Evolutionary conservation across 1,140 invertebrate species (phyloP).

Genomic region (Drosophila oshimai): DNA sequence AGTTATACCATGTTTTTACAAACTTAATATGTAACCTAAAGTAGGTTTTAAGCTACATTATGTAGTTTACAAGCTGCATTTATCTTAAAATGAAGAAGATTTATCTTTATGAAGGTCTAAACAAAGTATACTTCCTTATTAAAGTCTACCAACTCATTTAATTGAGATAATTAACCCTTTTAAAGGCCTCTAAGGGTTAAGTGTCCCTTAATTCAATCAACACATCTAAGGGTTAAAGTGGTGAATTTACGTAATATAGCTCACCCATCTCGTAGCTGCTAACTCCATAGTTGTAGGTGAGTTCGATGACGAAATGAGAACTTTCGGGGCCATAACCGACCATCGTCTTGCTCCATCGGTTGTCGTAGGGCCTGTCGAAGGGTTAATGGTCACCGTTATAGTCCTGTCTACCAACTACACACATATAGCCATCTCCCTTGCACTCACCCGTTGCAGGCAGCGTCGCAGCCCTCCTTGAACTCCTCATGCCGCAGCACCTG

Average conservation of each 20-base stretch:
- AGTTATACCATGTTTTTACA: too few species aligned
- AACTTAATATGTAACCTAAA: too few species aligned
- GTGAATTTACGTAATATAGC: too few species aligned
- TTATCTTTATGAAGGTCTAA: too few species aligned
- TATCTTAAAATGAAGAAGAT: too few species aligned
- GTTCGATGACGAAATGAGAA: conserved; percentile 96
- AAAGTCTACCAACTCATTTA: too few species aligned
- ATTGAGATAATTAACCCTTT: too few species aligned
- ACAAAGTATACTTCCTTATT: too few species aligned
- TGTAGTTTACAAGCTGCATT: too few species aligned
- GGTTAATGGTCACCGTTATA: neutral
- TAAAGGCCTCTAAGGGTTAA: neutral
- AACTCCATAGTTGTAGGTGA: conserved; percentile 99
- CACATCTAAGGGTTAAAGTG: too few species aligned
- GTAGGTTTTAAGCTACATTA: too few species aligned
- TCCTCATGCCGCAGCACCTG: conserved; percentile 98
- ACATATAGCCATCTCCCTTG: neutral
- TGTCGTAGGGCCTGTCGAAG: conserved; percentile 93
- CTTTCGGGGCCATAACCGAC: conserved; percentile 98
- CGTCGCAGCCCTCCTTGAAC: conserved; percentile 97
- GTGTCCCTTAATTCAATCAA: neutral
- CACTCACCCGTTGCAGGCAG: conserved; percentile 96
- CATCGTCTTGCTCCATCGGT: conserved; percentile 99
- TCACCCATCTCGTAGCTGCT: conserved; percentile 88
- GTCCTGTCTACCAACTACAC: neutral